Percentiles rank a stretch among this genome's conserved stretches.
Evolutionary conservation across 2,888 invertebrate genomes (phyloP).

Genomic region (Melitaea athalia): DNA sequence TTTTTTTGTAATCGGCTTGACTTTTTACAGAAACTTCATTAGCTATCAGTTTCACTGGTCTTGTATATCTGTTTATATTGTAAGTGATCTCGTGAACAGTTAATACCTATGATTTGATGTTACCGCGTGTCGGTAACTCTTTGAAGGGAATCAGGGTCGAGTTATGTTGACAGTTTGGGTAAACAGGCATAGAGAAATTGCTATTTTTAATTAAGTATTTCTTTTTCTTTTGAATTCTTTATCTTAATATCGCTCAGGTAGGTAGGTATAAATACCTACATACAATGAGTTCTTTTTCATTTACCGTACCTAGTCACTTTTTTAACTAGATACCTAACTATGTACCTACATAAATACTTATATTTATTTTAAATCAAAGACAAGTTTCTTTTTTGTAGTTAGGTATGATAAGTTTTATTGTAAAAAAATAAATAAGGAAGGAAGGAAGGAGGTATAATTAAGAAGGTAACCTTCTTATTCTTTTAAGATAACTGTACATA

Average conservation of each 20-base stretch:
- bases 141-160: conserved; percentile 8
- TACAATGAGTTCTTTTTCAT: not conserved
- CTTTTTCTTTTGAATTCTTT: not conserved
- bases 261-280: not conserved
- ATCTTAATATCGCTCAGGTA: not conserved
- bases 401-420: no score
- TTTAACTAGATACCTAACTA: no score
- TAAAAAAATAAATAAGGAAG: not conserved
- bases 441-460: not conserved
- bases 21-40: conserved; percentile 29
- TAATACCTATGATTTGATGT: conserved; percentile 36
- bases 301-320: not conserved
- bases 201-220: conserved; percentile 12
- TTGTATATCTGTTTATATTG: conserved; percentile 36
- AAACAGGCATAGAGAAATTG: conserved; percentile 7
- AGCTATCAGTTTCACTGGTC: conserved; percentile 42
- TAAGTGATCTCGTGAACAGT: conserved; percentile 30
- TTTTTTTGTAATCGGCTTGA: conserved; percentile 28
- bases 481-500: not conserved
- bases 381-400: no score
- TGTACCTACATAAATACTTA: no score
- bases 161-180: conserved; percentile 3
- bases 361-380: no score
- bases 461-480: no score
- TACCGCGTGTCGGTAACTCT: conserved; percentile 27